Percentiles rank a stretch among this genome's conserved stretches.
These are phyloP conservation scores for Antennarius maculatus DNA, from an alignment of 2,797 vertebrate genomes.

Conservation along the genomic window DNA sequence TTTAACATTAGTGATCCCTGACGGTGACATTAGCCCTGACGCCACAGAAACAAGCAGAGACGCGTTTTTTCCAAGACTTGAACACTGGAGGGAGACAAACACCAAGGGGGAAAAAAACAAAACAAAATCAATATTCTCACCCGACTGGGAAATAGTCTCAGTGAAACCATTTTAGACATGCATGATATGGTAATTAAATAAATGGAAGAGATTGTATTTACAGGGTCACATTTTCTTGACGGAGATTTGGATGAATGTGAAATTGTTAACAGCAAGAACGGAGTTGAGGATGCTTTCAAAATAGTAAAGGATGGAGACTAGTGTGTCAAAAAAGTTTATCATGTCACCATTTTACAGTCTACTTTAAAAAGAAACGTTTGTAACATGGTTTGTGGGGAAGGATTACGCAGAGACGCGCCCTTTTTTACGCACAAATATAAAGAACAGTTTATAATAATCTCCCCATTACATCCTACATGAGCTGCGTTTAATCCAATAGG, in stretches of 20 bases:
- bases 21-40: slow-evolving; percentile 14
- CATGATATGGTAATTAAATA: slow-evolving; percentile 29
- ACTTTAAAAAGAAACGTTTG: background rate
- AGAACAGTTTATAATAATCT: background rate
- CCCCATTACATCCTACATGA: too few relatives aligned
- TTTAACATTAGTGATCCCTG: slow-evolving; percentile 41
- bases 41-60: background rate
- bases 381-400: background rate
- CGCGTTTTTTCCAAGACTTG: background rate
- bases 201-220: background rate
- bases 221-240: background rate
- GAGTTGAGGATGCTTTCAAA: background rate
- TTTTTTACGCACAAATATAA: slow-evolving; percentile 1
- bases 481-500: background rate
- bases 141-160: slow-evolving; percentile 4
- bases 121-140: background rate
- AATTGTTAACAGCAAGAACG: background rate
- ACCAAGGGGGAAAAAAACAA: slow-evolving; percentile 19
- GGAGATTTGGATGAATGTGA: background rate
- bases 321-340: background rate
- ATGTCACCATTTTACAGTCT: background rate
- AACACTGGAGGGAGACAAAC: slow-evolving; percentile 77
- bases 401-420: background rate
- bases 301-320: background rate
- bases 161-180: slow-evolving; percentile 39